Conservation (phyloP, 1,140 invertebrate species). For the Neelides sp. region DNA sequence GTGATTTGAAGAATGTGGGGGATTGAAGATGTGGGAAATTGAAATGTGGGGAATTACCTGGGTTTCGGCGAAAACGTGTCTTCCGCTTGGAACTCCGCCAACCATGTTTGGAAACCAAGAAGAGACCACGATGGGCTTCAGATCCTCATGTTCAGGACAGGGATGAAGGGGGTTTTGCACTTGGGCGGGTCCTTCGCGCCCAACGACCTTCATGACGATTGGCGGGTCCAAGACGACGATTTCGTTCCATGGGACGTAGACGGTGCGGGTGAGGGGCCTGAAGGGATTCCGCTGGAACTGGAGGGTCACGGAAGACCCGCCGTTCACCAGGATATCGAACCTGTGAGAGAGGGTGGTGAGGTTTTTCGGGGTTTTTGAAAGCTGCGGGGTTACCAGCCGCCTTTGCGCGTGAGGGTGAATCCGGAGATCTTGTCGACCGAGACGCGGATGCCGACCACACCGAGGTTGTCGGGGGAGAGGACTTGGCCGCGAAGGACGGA, state of each 20-base stretch:
- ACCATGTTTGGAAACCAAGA: conserved; percentile 75
- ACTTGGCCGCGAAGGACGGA: conserved; percentile 96
- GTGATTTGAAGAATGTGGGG: conserved; percentile 3
- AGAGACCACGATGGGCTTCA: conserved; percentile 66
- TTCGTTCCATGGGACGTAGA: conserved; percentile 90
- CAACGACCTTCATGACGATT: conserved; percentile 59
- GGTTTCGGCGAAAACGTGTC: conserved; percentile 72
- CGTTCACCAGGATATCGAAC: conserved; percentile 97
- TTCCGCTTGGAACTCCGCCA: conserved; percentile 63
- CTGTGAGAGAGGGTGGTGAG: conserved; percentile 41
- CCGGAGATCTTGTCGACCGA: conserved; percentile 91
- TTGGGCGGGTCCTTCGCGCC: conserved; percentile 41
- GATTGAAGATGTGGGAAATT: conserved; percentile 7
- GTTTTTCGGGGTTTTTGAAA: not conserved
- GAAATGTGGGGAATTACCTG: conserved; percentile 46
- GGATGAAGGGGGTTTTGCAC: conserved; percentile 34
- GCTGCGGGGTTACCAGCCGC: conserved; percentile 61
- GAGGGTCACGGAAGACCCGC: conserved; percentile 91
- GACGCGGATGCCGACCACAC: conserved; percentile 89
- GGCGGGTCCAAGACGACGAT: conserved; percentile 73
- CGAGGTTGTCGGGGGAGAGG: conserved; percentile 78
- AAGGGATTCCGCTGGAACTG: conserved; percentile 91
- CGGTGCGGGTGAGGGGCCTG: conserved; percentile 66
- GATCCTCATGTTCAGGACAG: conserved; percentile 67
- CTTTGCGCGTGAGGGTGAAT: conserved; percentile 82